Evolutionary conservation across 2,888 invertebrate genomes (phyloP).

Genomic region (Exephanes ischioxanthus): DNA sequence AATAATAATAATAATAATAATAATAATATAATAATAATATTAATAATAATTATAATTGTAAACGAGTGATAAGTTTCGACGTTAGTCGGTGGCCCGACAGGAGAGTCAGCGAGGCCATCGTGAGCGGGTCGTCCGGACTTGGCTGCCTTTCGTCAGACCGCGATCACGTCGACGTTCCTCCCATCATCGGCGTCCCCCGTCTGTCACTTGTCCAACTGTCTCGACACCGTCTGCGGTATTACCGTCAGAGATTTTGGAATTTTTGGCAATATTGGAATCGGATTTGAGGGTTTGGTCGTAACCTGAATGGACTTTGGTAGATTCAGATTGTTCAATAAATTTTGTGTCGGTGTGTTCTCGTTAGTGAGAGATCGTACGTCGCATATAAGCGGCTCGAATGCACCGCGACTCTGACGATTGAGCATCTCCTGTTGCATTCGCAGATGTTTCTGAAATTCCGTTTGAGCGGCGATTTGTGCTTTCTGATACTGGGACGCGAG

Average conservation of each 20-base stretch:
- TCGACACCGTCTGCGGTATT: conserved; percentile 89
- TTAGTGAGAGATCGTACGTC: conserved; percentile 82
- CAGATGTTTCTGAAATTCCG: conserved; percentile 82
- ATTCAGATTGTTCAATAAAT: conserved; percentile 81
- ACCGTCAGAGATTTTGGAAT: conserved; percentile 93
- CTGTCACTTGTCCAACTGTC: conserved; percentile 79
- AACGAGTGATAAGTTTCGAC: conserved; percentile 28
- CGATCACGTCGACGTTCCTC: conserved; percentile 40
- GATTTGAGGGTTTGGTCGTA: conserved; percentile 80
- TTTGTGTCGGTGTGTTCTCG: conserved; percentile 82
- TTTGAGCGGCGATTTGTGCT: conserved; percentile 77
- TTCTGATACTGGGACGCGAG: conserved; percentile 74
- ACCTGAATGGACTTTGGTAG: conserved; percentile 84
- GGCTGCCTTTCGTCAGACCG: conserved; percentile 44
- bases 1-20: conserved; percentile 8
- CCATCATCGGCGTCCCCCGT: conserved; percentile 25
- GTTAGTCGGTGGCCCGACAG: conserved; percentile 14
- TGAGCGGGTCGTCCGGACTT: conserved; percentile 12
- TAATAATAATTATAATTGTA: background rate
- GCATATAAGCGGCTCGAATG: conserved; percentile 84
- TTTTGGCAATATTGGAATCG: conserved; percentile 89
- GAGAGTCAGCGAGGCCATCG: conserved; percentile 13
- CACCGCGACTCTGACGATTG: conserved; percentile 81
- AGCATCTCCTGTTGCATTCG: conserved; percentile 84
- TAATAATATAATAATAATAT: conserved; percentile 15